Base-by-base conservation (phyloP, 2,888 invertebrate genomes). In the Drosophila siamana region DNA sequence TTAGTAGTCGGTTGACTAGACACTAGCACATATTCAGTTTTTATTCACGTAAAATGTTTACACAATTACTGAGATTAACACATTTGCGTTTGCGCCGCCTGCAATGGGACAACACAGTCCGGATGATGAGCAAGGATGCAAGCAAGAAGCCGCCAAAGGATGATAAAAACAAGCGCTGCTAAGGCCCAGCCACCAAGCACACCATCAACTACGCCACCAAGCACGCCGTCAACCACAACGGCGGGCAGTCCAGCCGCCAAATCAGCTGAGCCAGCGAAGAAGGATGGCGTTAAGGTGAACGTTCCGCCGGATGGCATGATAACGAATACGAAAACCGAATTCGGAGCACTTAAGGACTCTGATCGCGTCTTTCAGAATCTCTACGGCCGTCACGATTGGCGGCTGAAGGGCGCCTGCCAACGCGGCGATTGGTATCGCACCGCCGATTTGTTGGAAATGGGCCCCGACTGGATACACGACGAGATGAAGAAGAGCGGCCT, bases 401-500 rank as follows among this genome's bases (percentile, higher is more conserved):
- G 97, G 65, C 92, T 99, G 74, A 97, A 97, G 89, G 98, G 98
- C 2, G 98, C 99, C 0, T 86, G 98, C 84, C 93, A 94, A 77
- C 94, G 98, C 66, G 99, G 99, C 0, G 98, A 98, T 92, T 99
- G 99, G 99, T 98, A 97, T 92, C 98, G 97, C 93, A 99, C 99
- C 0, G 99, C 98, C 91, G 98, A 99, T 91, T 98, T 99, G 59
- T 88, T 99, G 11, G 89, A 95, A 26, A 99, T 98, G 92, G 99
- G 99, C 38, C 92, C 95, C 1, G 98, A 99, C 47, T 99, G 99
- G 98, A 98, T 99, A 80, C 95, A 99, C 87, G 97, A 97, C 93
- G 98, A 99, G 93, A 94, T 99, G 38, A 98, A 97, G 92, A 94
- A 95, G 11, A 98, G 98, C 0, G 99, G 99, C 26, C 93, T 99